Percentiles rank a stretch among this genome's conserved stretches.
Evolutionary conservation across 2,888 invertebrate species (phyloP).

Genomic region (Melolontha melolontha): DNA sequence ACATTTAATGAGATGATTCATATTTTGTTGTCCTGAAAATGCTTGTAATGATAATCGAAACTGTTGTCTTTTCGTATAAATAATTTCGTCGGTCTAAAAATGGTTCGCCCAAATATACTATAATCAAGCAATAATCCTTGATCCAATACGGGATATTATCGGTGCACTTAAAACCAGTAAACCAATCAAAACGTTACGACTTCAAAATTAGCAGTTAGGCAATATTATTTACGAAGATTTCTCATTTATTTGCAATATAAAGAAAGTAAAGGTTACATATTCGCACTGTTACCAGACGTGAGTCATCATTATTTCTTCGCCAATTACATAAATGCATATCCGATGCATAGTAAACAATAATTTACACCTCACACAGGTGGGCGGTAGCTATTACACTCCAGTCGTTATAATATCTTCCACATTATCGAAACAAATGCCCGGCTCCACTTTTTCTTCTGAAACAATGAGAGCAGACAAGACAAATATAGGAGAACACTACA

Average conservation of each 20-base stretch:
- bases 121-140: too few species aligned
- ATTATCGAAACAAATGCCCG: slow-evolving; percentile 39
- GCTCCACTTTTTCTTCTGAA: slow-evolving; percentile 2
- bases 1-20: too few species aligned
- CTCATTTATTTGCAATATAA: slow-evolving; percentile 13
- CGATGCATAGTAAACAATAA: slow-evolving; percentile 53
- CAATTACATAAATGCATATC: slow-evolving; percentile 48
- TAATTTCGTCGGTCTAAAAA: too few species aligned
- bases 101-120: too few species aligned
- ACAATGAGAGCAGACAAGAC: background rate
- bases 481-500: slow-evolving; percentile 3
- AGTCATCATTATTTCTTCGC: slow-evolving; percentile 41
- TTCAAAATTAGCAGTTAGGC: too few species aligned
- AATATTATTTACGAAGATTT: too few species aligned
- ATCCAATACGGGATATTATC: too few species aligned
- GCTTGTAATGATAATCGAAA: too few species aligned
- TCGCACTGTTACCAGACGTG: slow-evolving; percentile 15
- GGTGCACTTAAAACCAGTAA: too few species aligned
- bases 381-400: slow-evolving; percentile 52
- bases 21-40: too few species aligned
- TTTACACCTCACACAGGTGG: slow-evolving; percentile 50
- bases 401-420: slow-evolving; percentile 31
- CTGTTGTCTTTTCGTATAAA: too few species aligned
- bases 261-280: slow-evolving; percentile 16
- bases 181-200: too few species aligned